These are phyloP conservation scores for Choloepus didactylus DNA, from an alignment of 2,797 vertebrate species.

Conservation along the genomic window DNA sequence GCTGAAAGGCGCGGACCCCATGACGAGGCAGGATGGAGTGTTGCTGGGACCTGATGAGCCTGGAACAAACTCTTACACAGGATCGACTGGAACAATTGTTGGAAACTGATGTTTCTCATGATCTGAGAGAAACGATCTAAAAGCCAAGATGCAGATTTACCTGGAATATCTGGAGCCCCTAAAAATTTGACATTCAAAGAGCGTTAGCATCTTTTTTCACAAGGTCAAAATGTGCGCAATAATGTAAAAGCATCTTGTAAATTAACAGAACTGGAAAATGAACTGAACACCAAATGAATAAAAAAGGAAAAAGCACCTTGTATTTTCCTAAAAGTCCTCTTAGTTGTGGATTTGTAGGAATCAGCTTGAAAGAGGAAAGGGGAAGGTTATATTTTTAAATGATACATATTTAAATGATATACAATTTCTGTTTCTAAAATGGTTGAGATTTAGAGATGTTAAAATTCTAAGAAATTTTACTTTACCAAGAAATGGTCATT, in stretches of 20 bases:
- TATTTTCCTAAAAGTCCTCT: conserved; percentile 70
- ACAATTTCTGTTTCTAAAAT: conserved; percentile 86
- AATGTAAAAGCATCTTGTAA: conserved; percentile 99
- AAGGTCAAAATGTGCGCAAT: conserved; percentile 98
- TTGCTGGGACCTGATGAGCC: no score
- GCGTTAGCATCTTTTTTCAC: conserved; percentile 98
- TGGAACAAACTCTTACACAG: conserved; percentile 95
- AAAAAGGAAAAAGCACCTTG: conserved; percentile 79
- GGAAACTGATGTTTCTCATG: conserved; percentile 93
- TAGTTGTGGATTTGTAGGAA: conserved; percentile 66
- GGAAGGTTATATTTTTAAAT: conserved; percentile 71
- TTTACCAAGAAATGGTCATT: conserved; percentile 88
- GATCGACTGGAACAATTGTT: conserved; percentile 93
- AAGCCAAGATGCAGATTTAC: conserved; percentile 94
- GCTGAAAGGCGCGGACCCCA: not conserved
- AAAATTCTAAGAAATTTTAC: conserved; percentile 86
- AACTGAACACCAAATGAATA: conserved; percentile 96
- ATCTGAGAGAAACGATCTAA: conserved; percentile 94
- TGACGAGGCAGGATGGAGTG: no score
- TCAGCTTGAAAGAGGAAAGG: conserved; percentile 78
- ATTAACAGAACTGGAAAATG: conserved; percentile 98
- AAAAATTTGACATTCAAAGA: conserved; percentile 98
- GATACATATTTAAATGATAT: conserved; percentile 76
- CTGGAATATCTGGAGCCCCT: conserved; percentile 91
- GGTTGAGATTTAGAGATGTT: conserved; percentile 88